Evolutionary conservation across 2,888 invertebrate genomes (phyloP).

Genomic region (Coelogynopora nodosa): DNA sequence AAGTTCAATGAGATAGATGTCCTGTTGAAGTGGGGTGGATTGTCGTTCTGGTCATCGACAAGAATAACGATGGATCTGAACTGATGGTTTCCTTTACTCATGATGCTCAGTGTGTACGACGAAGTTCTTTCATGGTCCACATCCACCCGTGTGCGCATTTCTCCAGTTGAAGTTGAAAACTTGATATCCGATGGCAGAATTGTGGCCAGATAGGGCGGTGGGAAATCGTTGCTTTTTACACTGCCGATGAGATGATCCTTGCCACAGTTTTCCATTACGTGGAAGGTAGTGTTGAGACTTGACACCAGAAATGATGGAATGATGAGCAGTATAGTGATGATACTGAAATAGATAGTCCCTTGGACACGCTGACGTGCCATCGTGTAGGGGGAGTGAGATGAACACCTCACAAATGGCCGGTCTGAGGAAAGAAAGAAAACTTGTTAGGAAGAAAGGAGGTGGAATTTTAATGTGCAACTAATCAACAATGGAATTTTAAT

Average conservation of each 20-base stretch:
- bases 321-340: not conserved
- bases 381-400: no score
- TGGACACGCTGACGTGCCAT: no score
- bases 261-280: not conserved
- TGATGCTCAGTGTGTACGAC: not conserved
- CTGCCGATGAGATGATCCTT: not conserved
- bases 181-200: not conserved
- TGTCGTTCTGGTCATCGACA: constrained; percentile 33
- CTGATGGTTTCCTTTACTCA: not conserved
- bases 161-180: not conserved
- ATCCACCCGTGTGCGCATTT: not conserved
- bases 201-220: not conserved
- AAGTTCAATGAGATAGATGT: not conserved
- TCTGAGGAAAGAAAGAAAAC: no score
- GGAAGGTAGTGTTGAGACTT: not conserved
- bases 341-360: not conserved
- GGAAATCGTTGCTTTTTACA: not conserved
- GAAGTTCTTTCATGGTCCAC: not conserved
- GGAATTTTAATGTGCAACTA: no score
- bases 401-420: no score
- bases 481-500: no score
- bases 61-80: not conserved
- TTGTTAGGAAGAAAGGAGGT: no score
- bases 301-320: not conserved
- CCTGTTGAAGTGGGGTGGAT: constrained; percentile 17